These are phyloP conservation scores for Orussus abietinus DNA, from an alignment of 1,140 invertebrate genomes.

Conservation along the genomic window DNA sequence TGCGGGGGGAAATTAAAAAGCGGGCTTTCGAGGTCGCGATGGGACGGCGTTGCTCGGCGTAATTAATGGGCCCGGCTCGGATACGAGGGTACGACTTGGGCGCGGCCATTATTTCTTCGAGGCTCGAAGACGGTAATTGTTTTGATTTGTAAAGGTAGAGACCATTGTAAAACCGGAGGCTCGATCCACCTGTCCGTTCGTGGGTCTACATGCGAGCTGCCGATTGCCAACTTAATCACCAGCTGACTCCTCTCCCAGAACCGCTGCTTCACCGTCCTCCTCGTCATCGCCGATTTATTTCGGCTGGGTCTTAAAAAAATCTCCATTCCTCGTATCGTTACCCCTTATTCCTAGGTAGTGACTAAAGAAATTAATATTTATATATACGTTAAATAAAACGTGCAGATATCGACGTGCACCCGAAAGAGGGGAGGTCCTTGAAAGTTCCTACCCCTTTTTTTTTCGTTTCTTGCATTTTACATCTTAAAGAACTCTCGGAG, in stretches of 20 bases:
- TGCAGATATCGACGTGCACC: too few species aligned
- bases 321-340: too few species aligned
- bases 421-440: too few species aligned
- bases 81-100: background rate
- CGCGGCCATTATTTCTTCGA: background rate
- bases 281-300: too few species aligned
- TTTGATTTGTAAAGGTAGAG: slow-evolving; percentile 32
- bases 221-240: slow-evolving; percentile 29
- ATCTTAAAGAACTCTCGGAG: too few species aligned
- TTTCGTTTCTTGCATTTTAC: background rate
- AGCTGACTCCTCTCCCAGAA: slow-evolving; percentile 21
- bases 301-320: too few species aligned
- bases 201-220: slow-evolving; percentile 24
- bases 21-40: slow-evolving; percentile 1
- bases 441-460: too few species aligned
- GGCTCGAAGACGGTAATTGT: slow-evolving; percentile 34
- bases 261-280: slow-evolving; percentile 10
- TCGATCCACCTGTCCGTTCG: slow-evolving; percentile 26
- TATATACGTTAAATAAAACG: too few species aligned
- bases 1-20: too few species aligned
- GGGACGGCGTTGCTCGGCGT: background rate
- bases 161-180: slow-evolving; percentile 22
- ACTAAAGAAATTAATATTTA: too few species aligned
- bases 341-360: too few species aligned
- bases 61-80: slow-evolving; percentile 27